Evolutionary conservation across 2,797 vertebrate species (phyloP).

Genomic region (Huso huso): DNA sequence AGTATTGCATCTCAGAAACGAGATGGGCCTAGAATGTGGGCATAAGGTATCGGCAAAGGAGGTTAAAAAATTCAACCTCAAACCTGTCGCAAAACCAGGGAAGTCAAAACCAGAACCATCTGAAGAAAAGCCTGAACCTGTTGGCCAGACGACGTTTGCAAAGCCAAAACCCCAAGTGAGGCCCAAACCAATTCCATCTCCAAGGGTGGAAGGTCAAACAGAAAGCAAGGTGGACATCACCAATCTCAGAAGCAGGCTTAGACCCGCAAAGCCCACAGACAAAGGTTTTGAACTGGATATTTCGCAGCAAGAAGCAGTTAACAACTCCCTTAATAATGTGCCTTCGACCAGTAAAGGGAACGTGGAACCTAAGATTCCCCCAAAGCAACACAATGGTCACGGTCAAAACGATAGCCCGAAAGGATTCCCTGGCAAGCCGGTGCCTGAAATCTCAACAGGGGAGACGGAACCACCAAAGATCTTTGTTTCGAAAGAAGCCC

Average conservation of each 20-base stretch:
- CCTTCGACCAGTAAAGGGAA: slow-evolving; percentile 29
- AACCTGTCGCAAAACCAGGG: slow-evolving; percentile 76
- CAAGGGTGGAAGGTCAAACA: slow-evolving; percentile 64
- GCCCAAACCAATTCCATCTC: slow-evolving; percentile 75
- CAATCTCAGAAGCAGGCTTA: slow-evolving; percentile 86
- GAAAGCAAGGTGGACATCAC: slow-evolving; percentile 85
- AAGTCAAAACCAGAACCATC: slow-evolving; percentile 68
- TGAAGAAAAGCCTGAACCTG: slow-evolving; percentile 63
- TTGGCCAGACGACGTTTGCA: neutral
- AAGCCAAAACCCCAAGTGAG: slow-evolving; percentile 37
- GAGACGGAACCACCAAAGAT: slow-evolving; percentile 49
- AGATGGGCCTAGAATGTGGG: slow-evolving; percentile 94
- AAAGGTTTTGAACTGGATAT: slow-evolving; percentile 46
- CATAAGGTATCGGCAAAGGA: slow-evolving; percentile 90
- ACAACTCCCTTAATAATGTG: slow-evolving; percentile 37
- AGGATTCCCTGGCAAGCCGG: no score
- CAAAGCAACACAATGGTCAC: slow-evolving; percentile 59
- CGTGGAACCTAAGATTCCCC: slow-evolving; percentile 50
- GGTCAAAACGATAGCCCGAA: slow-evolving; percentile 40
- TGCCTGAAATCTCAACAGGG: slow-evolving; percentile 17
- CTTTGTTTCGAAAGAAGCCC: slow-evolving; percentile 56
- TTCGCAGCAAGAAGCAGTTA: slow-evolving; percentile 37
- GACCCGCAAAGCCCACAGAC: slow-evolving; percentile 76
- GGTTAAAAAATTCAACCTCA: slow-evolving; percentile 89
- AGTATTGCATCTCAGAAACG: slow-evolving; percentile 77